phyloP scores from a whole-genome alignment of 2,797 vertebrate species.

The Rhinoraja longicauda region DNA sequence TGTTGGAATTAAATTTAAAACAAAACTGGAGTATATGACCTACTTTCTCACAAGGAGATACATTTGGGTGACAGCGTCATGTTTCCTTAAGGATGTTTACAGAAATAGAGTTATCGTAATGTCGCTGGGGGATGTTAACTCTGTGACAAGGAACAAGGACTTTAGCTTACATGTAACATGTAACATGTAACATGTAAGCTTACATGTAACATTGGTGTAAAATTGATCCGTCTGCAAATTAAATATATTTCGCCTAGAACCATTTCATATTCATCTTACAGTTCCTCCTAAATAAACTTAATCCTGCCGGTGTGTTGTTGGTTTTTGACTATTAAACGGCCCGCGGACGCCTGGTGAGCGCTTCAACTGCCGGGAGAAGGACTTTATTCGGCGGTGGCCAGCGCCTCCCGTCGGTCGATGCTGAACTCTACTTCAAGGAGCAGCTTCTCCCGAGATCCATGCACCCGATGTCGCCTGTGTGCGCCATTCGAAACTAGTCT shows the following conservation, averaged over 20 bases:
- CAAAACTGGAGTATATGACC: not conserved
- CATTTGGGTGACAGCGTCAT: not conserved
- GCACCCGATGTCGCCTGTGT: not conserved
- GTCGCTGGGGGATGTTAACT: not conserved
- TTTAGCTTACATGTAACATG: not conserved
- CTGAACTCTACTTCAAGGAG: not conserved
- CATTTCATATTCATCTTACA: not conserved
- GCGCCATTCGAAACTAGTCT: not conserved
- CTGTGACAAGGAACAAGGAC: not conserved
- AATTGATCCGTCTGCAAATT: not conserved
- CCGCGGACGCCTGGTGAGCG: not conserved
- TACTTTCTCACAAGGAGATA: not conserved
- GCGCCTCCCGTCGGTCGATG: not conserved
- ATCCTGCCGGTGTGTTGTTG: too few relatives aligned
- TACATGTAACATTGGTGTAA: not conserved
- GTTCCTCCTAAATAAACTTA: not conserved
- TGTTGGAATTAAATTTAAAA: not conserved
- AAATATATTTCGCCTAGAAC: not conserved
- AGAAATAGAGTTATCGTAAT: not conserved
- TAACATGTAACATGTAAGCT: too few relatives aligned
- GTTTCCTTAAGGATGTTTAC: not conserved
- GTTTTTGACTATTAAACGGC: not conserved
- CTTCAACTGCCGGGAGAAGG: not conserved
- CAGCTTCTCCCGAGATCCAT: not conserved
- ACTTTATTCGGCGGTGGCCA: not conserved